A percentile compares a stretch with the other conserved stretches of the same genome.
Conservation (phyloP, 2,888 invertebrate species). For the Suillia variegata region DNA sequence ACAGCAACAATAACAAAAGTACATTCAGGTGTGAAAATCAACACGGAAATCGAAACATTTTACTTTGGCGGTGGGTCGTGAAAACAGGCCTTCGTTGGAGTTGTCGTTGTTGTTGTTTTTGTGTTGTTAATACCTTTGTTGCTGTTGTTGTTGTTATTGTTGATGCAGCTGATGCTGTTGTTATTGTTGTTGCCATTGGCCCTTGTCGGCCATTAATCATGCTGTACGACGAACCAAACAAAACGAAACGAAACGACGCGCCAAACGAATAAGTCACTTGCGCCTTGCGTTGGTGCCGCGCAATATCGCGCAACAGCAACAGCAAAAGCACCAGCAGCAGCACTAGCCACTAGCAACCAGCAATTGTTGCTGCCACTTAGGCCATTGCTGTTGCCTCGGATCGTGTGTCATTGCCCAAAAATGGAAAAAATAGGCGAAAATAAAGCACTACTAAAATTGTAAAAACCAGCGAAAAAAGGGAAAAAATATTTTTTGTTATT, state of each 20-base stretch:
- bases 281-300: constrained; percentile 27
- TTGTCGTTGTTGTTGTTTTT: neutral
- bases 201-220: constrained; percentile 59
- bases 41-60: constrained; percentile 4
- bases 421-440: constrained; percentile 27
- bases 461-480: constrained; percentile 14
- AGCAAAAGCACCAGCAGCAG: constrained; percentile 3
- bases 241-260: no score
- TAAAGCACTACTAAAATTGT: constrained; percentile 29
- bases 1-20: neutral
- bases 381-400: constrained; percentile 11
- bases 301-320: constrained; percentile 10
- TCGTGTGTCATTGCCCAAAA: constrained; percentile 40
- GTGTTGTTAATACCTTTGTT: neutral
- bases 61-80: neutral
- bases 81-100: neutral
- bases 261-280: constrained; percentile 48
- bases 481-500: no score
- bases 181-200: constrained; percentile 40
- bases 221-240: constrained; percentile 47
- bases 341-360: constrained; percentile 11
- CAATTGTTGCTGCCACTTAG: constrained; percentile 11
- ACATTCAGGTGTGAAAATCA: constrained; percentile 55
- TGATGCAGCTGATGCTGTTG: constrained; percentile 1
- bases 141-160: neutral